Conservation (phyloP, 1,140 invertebrate genomes). For the Gryllus bimaculatus region DNA sequence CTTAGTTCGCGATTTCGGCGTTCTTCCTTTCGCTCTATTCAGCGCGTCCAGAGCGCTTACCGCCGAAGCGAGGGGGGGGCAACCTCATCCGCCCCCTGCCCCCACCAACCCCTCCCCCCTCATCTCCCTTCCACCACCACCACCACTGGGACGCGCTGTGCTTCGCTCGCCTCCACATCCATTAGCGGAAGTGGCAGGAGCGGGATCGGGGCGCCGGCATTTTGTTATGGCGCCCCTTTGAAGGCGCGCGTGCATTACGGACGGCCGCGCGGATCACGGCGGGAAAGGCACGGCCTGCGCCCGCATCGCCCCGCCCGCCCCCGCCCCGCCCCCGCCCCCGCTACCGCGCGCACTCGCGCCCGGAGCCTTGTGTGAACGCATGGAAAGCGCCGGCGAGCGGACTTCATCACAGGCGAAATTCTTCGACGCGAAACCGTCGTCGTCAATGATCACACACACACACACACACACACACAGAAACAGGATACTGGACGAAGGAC, state of each 20-base stretch:
- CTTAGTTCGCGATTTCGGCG: not conserved
- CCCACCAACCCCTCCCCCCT: not conserved
- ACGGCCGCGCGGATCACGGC: not conserved
- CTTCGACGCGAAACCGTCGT: not conserved
- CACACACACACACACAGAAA: too few species aligned
- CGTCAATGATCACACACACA: not conserved
- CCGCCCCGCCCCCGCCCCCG: too few species aligned
- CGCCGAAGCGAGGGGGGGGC: too few species aligned
- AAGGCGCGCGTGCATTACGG: not conserved
- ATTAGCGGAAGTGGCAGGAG: not conserved
- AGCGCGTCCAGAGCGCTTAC: not conserved
- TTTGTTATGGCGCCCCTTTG: not conserved
- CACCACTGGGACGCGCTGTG: too few species aligned
- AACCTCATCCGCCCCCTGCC: not conserved
- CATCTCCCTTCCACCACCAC: too few species aligned
- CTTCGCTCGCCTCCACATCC: not conserved
- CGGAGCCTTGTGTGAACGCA: not conserved
- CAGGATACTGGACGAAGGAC: too few species aligned
- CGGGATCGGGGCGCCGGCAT: not conserved
- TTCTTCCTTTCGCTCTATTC: conserved; percentile 1
- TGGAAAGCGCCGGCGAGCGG: not conserved
- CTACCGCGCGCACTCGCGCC: too few species aligned
- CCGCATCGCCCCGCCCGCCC: too few species aligned
- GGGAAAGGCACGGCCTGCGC: too few species aligned
- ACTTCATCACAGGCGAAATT: not conserved